Evolutionary conservation across 2,888 invertebrate genomes (phyloP), one percentile per base, ranked within the genome.

Genomic region (Sminthurinus aureus): DNA sequence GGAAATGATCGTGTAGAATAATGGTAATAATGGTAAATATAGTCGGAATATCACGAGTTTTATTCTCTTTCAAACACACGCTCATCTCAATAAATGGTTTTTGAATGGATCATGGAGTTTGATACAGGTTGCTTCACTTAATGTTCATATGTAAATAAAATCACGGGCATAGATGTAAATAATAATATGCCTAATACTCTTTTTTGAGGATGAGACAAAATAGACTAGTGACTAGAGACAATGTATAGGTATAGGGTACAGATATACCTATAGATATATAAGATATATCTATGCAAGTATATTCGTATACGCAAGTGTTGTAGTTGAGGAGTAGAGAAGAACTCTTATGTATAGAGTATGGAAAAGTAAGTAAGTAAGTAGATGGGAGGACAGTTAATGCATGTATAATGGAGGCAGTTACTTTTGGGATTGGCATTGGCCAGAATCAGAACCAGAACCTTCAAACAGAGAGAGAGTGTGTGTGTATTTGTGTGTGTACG

Each of bases 361-460:
- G 66, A 79, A 67, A 67, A 26, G 15, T 24, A 38, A 26, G 79
- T 66, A 64, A 81, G 75, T 67, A 75, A 77, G 77, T 71, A 84
- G 50, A 78, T 81, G 80, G 75, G 79, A 79, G 80, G 76, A 80
- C 77, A 76, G 83, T 83, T 82, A 85, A 85, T 85, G 85, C 81
- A 82, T 85, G 83, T 84, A 84, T 85, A 85, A 85, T 85, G 81
- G 84, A 84, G 85, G 85, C 69, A 85, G 85, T 84, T 84, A 84
- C 74, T 84, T 71, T 81, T 78, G 80, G 84, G 79, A 83, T 83
- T 81, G 81, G 83, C 82, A 84, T 85, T 82, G 66, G 67, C 69
- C 66, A 58, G 82, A 82, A 38, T 64, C 78, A 15, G 15, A 12
- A 24, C 64, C 71, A 50, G 38, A 38, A 38, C 38, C 38, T 38